These are phyloP conservation scores for Micromys minutus DNA, from an alignment of 2,113 vertebrate genomes.

Conservation along the genomic window DNA sequence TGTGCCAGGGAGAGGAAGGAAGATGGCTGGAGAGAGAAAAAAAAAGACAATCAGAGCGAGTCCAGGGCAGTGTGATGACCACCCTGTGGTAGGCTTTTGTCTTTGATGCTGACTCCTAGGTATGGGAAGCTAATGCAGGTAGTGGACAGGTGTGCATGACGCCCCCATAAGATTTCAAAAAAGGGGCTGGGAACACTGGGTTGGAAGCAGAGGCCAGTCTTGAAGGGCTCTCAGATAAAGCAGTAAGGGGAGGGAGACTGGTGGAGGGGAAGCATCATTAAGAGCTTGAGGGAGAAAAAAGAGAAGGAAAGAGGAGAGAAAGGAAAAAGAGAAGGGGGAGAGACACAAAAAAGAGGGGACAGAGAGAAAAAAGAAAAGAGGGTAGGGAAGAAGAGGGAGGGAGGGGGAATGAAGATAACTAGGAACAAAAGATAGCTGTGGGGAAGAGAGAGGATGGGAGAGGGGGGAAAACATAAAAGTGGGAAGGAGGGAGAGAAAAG, in stretches of 20 bases:
- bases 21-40: not conserved
- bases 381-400: too few species aligned
- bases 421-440: too few species aligned
- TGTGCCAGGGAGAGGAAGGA: not conserved
- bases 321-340: not conserved
- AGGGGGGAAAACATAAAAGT: rapidly evolving
- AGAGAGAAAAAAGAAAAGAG: not conserved
- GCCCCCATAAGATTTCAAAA: not conserved
- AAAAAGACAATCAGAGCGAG: too few species aligned
- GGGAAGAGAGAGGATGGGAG: not conserved
- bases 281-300: not conserved
- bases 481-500: not conserved
- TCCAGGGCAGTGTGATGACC: not conserved
- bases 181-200: not conserved
- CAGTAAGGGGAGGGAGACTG: not conserved
- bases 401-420: too few species aligned
- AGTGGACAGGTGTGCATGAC: not conserved
- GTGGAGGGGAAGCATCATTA: rapidly evolving
- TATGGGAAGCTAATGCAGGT: not conserved
- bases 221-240: not conserved
- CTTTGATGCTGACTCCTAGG: not conserved
- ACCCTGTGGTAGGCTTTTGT: not conserved
- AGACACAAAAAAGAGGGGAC: not conserved
- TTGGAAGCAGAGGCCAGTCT: not conserved
- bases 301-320: not conserved